phyloP scores from a whole-genome alignment of 2,797 vertebrate genomes.

The Halcyon smyrnensis region DNA sequence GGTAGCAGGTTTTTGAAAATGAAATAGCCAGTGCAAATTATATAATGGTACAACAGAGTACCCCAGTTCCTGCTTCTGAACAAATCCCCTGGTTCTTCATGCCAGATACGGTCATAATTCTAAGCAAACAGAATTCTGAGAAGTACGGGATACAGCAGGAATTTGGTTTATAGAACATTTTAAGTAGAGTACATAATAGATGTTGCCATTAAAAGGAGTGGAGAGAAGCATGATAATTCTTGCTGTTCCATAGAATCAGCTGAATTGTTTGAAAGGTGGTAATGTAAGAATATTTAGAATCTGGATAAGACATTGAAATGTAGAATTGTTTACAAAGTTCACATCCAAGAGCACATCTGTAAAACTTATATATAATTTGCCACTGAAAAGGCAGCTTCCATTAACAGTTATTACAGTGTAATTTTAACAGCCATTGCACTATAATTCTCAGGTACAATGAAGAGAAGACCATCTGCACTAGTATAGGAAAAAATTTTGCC shows the following conservation, averaged over 20 bases:
- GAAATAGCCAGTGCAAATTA: neutral
- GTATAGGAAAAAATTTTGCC: neutral
- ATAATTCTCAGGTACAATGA: neutral
- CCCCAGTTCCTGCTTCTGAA: neutral
- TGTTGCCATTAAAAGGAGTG: neutral
- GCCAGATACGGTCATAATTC: neutral
- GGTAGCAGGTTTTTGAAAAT: neutral
- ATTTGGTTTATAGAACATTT: neutral
- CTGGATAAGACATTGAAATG: neutral
- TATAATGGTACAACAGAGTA: neutral
- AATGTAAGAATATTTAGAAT: neutral
- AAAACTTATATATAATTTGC: neutral
- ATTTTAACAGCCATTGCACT: neutral
- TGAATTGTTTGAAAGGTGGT: constrained; percentile 27
- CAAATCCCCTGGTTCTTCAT: neutral
- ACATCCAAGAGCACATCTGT: neutral
- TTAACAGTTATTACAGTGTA: neutral
- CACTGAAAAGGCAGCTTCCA: neutral
- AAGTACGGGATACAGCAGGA: neutral
- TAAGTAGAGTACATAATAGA: neutral
- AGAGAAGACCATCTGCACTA: neutral
- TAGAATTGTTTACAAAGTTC: neutral
- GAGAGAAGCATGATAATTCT: neutral
- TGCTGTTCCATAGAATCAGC: neutral
- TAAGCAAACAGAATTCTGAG: neutral